Evolutionary conservation across 2,113 vertebrate species (phyloP).

Genomic region (Pterocles burchelli): DNA sequence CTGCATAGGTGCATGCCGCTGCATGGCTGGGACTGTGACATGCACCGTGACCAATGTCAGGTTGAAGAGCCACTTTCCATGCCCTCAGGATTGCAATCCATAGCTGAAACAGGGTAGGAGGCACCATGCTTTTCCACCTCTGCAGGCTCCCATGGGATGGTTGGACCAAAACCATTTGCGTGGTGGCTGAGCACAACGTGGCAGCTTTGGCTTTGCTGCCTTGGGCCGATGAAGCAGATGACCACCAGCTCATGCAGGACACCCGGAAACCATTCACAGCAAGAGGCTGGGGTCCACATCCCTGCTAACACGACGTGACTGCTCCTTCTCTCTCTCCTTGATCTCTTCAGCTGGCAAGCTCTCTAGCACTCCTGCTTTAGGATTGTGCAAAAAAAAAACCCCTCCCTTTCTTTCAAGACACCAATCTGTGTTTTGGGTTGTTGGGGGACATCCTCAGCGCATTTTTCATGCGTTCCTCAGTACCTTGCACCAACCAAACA

Average conservation of each 20-base stretch:
- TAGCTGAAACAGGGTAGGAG: neutral
- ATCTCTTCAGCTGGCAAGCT: neutral
- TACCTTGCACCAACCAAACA: neutral
- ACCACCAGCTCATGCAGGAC: neutral
- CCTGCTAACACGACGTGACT: accelerated
- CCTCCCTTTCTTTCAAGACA: neutral
- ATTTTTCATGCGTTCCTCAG: neutral
- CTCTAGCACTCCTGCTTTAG: neutral
- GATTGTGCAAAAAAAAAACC: neutral
- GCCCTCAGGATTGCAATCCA: accelerated
- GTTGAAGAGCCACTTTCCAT: neutral
- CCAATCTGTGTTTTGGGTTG: neutral
- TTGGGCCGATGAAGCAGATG: accelerated
- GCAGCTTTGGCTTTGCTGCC: neutral
- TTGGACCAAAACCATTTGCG: accelerated
- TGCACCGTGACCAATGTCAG: accelerated
- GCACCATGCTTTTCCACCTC: neutral
- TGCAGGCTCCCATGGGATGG: neutral
- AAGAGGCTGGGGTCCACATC: neutral
- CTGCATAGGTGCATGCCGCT: neutral
- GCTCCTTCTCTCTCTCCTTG: neutral
- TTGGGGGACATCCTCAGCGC: neutral
- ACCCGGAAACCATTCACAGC: neutral
- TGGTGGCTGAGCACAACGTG: neutral
- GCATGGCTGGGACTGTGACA: neutral